Percentiles rank a stretch among this genome's conserved stretches.
These are phyloP conservation scores for Exaiptasia diaphana DNA, from an alignment of 64 coral and sea anemone genomes.

Conservation along the genomic window DNA sequence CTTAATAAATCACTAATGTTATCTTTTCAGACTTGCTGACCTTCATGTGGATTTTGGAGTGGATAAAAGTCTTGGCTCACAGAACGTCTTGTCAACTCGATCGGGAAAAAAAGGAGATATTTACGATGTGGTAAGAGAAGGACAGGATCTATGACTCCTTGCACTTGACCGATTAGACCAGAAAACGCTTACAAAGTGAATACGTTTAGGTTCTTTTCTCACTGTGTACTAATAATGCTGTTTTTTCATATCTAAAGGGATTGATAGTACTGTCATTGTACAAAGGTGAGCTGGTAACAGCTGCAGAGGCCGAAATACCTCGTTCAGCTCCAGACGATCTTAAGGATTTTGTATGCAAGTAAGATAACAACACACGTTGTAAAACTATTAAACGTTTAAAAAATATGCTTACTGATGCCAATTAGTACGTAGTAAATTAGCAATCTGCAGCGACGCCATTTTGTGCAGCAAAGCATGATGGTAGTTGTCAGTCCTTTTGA, in stretches of 20 bases:
- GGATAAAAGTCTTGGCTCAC: background rate
- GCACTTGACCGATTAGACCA: too few relatives aligned
- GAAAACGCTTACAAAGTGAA: too few relatives aligned
- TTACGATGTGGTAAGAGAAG: conserved; percentile 61
- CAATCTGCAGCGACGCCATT: too few relatives aligned
- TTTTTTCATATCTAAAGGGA: conserved; percentile 50
- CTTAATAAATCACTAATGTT: background rate
- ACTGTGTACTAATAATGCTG: too few relatives aligned
- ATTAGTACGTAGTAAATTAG: too few relatives aligned
- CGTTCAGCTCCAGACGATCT: conserved; percentile 57
- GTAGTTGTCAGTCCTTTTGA: too few relatives aligned
- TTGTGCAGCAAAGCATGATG: too few relatives aligned
- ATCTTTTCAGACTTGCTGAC: conserved; percentile 56
- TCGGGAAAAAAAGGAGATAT: conserved; percentile 81
- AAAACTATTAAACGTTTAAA: too few relatives aligned
- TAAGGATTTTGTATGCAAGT: conserved; percentile 85
- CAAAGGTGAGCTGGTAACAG: conserved; percentile 56
- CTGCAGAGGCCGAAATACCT: conserved; percentile 44
- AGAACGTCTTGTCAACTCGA: conserved; percentile 29
- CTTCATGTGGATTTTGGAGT: conserved; percentile 72
- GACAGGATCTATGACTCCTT: too few relatives aligned
- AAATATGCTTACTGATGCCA: background rate
- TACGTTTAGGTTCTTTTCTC: too few relatives aligned
- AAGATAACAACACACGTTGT: background rate
- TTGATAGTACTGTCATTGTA: conserved; percentile 72